phyloP scores from a whole-genome alignment of 1,140 invertebrate genomes.

The Neuroterus valhalla region DNA sequence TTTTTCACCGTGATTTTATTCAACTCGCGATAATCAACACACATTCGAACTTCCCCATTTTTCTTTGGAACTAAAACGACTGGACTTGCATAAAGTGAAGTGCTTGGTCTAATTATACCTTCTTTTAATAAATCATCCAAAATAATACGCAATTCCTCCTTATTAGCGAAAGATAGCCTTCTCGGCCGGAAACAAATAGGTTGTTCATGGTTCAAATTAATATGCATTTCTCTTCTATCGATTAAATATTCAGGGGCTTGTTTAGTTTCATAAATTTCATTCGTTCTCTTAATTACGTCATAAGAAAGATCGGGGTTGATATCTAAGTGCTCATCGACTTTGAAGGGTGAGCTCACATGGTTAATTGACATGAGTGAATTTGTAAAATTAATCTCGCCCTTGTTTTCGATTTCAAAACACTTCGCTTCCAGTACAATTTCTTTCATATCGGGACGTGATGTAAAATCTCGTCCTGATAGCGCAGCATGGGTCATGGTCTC shows the following conservation, averaged over 20 bases:
- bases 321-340: constrained; percentile 1
- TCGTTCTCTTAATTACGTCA: background rate
- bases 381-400: background rate
- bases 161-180: background rate
- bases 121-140: background rate
- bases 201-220: background rate
- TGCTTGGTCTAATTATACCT: background rate
- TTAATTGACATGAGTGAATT: background rate
- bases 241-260: background rate
- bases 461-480: constrained; percentile 4
- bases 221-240: background rate
- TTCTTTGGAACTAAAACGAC: background rate
- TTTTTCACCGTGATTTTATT: constrained; percentile 66
- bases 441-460: background rate
- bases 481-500: background rate
- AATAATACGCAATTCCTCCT: background rate
- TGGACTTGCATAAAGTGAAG: background rate
- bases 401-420: background rate
- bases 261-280: background rate
- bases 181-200: background rate
- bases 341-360: background rate
- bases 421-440: background rate
- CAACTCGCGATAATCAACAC: constrained; percentile 67
- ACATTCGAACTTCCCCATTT: constrained; percentile 57
- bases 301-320: background rate